Conservation (phyloP, 2,113 vertebrate genomes). For the Sinocyclocheilus rhinocerous region DNA sequence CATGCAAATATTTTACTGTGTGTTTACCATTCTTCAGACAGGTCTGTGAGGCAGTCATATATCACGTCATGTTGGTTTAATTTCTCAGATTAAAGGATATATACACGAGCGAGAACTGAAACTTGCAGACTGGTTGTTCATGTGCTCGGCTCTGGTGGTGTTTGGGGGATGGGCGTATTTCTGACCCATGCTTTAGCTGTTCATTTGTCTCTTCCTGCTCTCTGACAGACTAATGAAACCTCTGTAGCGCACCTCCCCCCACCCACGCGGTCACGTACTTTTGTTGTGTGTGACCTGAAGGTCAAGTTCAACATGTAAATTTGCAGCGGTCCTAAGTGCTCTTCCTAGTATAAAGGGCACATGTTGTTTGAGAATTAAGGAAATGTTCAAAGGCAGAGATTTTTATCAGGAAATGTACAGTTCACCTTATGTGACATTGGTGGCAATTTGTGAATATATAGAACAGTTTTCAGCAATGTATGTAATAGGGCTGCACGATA, state of each 20-base stretch:
- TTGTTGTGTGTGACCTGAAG: constrained; percentile 48
- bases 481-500: too few relatives aligned
- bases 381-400: constrained; percentile 10
- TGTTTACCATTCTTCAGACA: neutral
- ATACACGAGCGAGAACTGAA: neutral
- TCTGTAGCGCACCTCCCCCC: constrained; percentile 32
- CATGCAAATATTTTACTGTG: neutral
- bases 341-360: neutral
- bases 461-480: too few relatives aligned
- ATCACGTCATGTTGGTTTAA: neutral
- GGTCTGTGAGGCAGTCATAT: neutral
- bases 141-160: neutral
- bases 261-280: constrained; percentile 2
- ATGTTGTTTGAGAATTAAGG: constrained; percentile 19
- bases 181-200: constrained; percentile 3
- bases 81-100: neutral
- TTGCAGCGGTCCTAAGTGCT: neutral
- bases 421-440: neutral
- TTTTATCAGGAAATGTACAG: neutral
- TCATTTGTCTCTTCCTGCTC: constrained; percentile 27
- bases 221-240: constrained; percentile 28
- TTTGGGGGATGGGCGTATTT: constrained; percentile 25
- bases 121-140: neutral
- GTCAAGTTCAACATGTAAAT: constrained; percentile 49
- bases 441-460: too few relatives aligned